Evolutionary conservation across 2,113 vertebrate species (phyloP), one percentile per base, ranked within the genome.

Genomic region (Paraplagusia blochii): DNA sequence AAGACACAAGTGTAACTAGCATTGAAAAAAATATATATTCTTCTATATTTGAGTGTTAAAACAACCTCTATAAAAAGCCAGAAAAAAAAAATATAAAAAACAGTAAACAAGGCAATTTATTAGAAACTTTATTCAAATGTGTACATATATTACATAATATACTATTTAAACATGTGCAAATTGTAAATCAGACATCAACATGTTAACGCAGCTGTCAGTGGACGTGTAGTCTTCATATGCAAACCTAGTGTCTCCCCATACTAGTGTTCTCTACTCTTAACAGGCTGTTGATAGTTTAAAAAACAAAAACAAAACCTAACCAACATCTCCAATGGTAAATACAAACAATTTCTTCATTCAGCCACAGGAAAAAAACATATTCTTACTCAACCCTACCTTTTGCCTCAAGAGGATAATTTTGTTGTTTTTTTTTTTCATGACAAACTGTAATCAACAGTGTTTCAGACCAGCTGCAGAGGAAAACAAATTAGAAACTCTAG

Each of bases 61-160:
- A 29, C 22, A 29, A 29, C 22, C 22, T 6, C 22, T 29, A 2
- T 29, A 6, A 13, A 40, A 40, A 11, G 12, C 11, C 11, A 40
- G 1, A 38, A 7, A 38, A 11, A 50, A 10, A 42, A 17, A 6
- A 44, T 1, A 19, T 19, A 17, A 17, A 53, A 17, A 18, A 17
- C 9, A 39, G 8, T 8, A 44, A 34, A 3, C n/a, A 36, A 52
- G 50, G 8, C 2, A 53, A 63, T 61, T 71, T 56, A 69, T 66
- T 36, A 75, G 66, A 85, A 74, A 55, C 66, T 88, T 91, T 89
- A 88, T 88, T 89, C 69, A 84, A 89, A 84, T 76, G 77, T 86
- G 69, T 78, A 86, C 73, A 69, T 76, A 83, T 78, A 72, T 76
- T 68, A 81, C 59, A 84, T 65, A 65, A 61, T 54, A 57, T 60